Base-by-base conservation (phyloP, 1,140 invertebrate species). In the Scylla paramamosain region DNA sequence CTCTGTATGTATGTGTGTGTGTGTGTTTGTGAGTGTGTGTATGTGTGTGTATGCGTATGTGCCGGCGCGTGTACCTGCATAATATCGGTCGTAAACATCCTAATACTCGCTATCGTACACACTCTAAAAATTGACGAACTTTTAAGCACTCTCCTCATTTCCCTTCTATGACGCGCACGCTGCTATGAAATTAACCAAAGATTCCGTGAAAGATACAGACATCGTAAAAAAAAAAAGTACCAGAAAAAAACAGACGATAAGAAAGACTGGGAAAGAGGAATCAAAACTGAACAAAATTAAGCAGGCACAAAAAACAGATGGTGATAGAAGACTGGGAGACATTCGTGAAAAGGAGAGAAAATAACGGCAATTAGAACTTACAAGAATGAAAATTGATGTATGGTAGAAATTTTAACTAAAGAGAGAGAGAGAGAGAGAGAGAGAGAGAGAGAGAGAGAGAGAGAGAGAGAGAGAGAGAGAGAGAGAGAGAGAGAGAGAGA, bases 1-100 rank as follows among this genome's bases (percentile, higher is more conserved):
- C 52, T 39, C 39, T 39, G 39, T 39, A 6, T 39, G 39, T 92
- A n/a, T 92, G 48, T 92, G 48, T 92, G 48, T 92, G 48, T 92
- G 48, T 92, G 48, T 92, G 48, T 92, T n/a, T 92, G 52, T 92
- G 52, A 77, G 52, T 92, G 52, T 92, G 52, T 92, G 52, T 92
- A 14, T 77, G 52, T 92, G 52, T 92, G 52, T 67, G 32, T 92
- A 28, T 82, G 29, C 25, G 52, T 82, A 10, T 92, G 52, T 92
- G 52, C 67, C 4, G 67, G 52, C 28, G 25, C 67, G 52, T 82
- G 46, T 29, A 31, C 32, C 8, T 48, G 32, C 32, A 39, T 48
- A 39, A 45, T 14, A 45, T 90, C 25, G 4, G 25, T 29, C 86
- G n/a, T n/a, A 29, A 88, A 88, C 31, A 4, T 32, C 32, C 86